Evolutionary conservation across 2,888 invertebrate species (phyloP), one percentile per base, ranked within the genome.

Genomic region (Andrena marginata): DNA sequence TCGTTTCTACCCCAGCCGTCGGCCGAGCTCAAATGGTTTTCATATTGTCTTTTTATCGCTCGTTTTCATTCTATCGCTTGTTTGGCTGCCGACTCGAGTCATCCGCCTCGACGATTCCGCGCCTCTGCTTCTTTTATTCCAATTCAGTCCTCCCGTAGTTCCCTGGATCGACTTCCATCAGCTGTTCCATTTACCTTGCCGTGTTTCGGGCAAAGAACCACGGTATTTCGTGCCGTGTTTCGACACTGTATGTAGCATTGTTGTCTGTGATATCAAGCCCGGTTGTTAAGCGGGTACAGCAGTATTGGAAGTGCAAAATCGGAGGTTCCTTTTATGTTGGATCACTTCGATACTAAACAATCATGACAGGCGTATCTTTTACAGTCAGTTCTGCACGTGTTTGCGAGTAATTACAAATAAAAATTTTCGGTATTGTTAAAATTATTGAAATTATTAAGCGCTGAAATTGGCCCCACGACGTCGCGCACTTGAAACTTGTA

Each of bases 11-110:
- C 87, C 89, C 88, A 83, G 77, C 81, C 81, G 80, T 79, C 79
- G 54, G 8, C 84, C 85, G 86, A 79, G 87, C 90, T 87, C 89
- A 90, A 94, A 93, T 93, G 91, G 93, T 92, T 94, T 93, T 93
- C 93, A 93, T 93, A 94, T 93, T 93, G 93, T 93, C 94, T 93
- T 93, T 94, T 94, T 92, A 93, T 91, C 93, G 93, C 93, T 93
- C 94, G 90, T 93, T 94, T 92, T 93, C 93, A 91, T 92, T 94
- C 94, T 94, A 94, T 93, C 90, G 94, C 93, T 93, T 93, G 93
- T 94, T 94, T 93, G 91, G 91, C 87, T 88, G 87, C 85, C 79
- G 74, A 82, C 70, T 85, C 80, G 76, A 76, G 80, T 82, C 76
- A 8, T 68, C 63, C 63, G 64, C 80, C 74, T 62, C 75, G 67